Conservation (phyloP, 1,140 invertebrate species). For the Elymnias hypermnestra region DNA sequence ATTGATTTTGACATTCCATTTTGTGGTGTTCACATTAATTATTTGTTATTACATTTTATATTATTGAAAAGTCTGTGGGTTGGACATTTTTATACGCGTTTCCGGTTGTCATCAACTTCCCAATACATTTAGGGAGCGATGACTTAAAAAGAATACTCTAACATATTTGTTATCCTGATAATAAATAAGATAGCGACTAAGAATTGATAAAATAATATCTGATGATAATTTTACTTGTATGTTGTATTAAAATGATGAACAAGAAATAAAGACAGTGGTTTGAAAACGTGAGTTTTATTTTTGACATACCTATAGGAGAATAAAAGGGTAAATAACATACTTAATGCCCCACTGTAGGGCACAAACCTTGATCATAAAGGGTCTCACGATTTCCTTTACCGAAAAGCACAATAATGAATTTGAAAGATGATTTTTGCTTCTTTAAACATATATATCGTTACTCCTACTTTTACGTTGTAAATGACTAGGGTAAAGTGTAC, state of each 20-base stretch:
- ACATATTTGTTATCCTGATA: constrained; percentile 67
- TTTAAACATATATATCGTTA: too few relatives aligned
- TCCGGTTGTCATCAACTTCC: constrained; percentile 4
- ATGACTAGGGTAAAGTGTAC: too few relatives aligned
- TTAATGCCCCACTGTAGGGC: too few relatives aligned
- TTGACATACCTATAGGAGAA: too few relatives aligned
- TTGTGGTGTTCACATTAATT: constrained; percentile 9
- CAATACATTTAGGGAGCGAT: constrained; percentile 14
- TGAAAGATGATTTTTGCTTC: too few relatives aligned
- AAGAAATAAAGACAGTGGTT: constrained; percentile 74
- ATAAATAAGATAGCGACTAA: constrained; percentile 68
- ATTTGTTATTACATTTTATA: constrained; percentile 30
- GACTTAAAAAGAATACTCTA: constrained; percentile 30
- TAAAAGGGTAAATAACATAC: too few relatives aligned
- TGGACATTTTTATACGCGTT: constrained; percentile 19
- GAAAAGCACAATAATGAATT: too few relatives aligned
- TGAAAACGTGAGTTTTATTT: constrained; percentile 66
- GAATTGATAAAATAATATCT: constrained; percentile 74
- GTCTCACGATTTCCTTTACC: too few relatives aligned
- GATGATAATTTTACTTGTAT: constrained; percentile 76
- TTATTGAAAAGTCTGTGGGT: constrained; percentile 33
- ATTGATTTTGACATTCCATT: constrained; percentile 40
- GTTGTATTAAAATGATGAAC: constrained; percentile 74
- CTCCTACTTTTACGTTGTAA: too few relatives aligned
- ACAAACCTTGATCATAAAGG: too few relatives aligned